Percentiles rank a stretch among this genome's conserved stretches.
phyloP scores from a whole-genome alignment of 2,888 invertebrate genomes.

The Pandemis cinnamomeana region DNA sequence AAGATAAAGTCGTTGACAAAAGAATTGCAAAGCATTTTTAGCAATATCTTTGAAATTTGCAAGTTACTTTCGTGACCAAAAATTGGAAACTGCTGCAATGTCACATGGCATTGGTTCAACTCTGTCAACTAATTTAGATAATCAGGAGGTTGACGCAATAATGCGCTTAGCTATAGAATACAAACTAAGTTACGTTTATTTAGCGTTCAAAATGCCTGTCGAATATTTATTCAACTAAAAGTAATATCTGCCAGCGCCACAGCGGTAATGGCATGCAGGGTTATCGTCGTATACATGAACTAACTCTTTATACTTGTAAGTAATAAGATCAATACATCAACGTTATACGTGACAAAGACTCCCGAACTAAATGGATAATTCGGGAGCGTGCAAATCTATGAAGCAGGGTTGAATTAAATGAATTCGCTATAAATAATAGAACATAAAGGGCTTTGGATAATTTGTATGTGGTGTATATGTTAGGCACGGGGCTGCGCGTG shows the following conservation, averaged over 20 bases:
- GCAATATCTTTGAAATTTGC: not conserved
- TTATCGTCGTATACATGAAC: not conserved
- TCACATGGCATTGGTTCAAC: not conserved
- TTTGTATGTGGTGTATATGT: conserved; percentile 72
- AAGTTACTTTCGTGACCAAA: not conserved
- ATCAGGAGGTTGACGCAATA: no score
- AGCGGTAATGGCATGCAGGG: no score
- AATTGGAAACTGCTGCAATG: not conserved
- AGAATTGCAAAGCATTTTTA: not conserved
- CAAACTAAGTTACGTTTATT: no score
- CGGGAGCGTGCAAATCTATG: conserved; percentile 61
- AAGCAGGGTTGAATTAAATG: conserved; percentile 64
- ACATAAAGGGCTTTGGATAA: conserved; percentile 78
- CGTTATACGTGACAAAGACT: conserved; percentile 33
- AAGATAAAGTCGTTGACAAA: conserved; percentile 22
- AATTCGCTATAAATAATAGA: conserved; percentile 74
- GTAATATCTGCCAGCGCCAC: no score
- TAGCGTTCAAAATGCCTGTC: no score
- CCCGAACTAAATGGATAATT: conserved; percentile 65
- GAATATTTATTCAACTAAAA: no score
- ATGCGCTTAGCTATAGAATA: no score
- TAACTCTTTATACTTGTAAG: not conserved
- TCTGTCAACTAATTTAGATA: no score
- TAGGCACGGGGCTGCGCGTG: conserved; percentile 76
- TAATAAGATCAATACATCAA: conserved; percentile 20